A percentile compares a stretch with the other conserved stretches of the same genome.
Conservation (phyloP, 2,113 vertebrate species). For the Varanus salvator region DNA sequence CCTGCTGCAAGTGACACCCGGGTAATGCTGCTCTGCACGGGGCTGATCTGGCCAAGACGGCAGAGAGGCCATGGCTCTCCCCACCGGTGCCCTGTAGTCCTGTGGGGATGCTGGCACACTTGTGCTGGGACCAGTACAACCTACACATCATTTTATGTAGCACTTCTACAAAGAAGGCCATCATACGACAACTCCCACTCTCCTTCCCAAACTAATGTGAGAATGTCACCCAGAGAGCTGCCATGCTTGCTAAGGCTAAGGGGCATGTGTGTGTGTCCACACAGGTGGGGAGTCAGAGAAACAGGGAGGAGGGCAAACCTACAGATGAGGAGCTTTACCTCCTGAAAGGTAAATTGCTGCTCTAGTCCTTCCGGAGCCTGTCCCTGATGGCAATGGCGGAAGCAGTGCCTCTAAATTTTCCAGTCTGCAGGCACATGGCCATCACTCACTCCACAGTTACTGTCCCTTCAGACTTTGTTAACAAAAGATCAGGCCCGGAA, state of each 20-base stretch:
- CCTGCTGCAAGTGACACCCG: constrained; percentile 9
- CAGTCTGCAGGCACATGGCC: background rate
- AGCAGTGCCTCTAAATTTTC: constrained; percentile 3
- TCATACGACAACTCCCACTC: background rate
- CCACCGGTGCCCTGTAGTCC: background rate
- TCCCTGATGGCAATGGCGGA: background rate
- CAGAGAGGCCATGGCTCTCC: background rate
- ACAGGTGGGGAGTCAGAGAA: background rate
- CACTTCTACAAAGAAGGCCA: background rate
- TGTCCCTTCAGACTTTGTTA: constrained; percentile 39
- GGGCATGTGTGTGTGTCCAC: background rate
- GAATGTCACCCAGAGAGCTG: background rate
- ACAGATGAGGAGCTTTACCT: background rate
- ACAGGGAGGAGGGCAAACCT: background rate
- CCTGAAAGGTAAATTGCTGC: constrained; percentile 14
- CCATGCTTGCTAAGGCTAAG: background rate
- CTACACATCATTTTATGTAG: background rate
- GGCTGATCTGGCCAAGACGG: background rate
- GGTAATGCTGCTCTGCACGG: background rate
- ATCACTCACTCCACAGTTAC: constrained; percentile 30
- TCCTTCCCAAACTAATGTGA: background rate
- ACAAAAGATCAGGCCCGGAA: constrained; percentile 35
- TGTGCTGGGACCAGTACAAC: background rate
- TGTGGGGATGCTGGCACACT: background rate
- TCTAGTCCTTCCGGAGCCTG: background rate